Evolutionary conservation across 2,888 invertebrate genomes (phyloP), one percentile per base, ranked within the genome.

Genomic region (Clanis bilineata): DNA sequence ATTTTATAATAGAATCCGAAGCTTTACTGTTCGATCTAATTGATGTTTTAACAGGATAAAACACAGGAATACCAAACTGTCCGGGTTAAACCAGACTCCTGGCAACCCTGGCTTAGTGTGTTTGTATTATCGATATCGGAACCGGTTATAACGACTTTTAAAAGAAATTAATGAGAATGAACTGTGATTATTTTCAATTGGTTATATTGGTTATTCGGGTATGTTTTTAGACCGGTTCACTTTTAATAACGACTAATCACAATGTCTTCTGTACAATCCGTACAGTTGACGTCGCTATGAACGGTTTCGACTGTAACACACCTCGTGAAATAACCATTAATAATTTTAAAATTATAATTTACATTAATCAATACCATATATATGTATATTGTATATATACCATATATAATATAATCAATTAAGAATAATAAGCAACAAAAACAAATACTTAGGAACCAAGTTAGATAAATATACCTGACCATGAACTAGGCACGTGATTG

Each of bases 111-210:
- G 28, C 10, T 32, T 51, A 15, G 18, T 28, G 32, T 51, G 18
- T 15, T 25, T 7, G n/a, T 51, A 10, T 32, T 32, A 32, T 5
- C 18, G 3, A 28, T 28, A 51, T 28, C 47, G 47, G 47, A 51
- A 51, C 47, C 47, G 47, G 28, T 51, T 51, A 51, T 51, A 51
- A 51, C 47, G 47, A 51, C 51, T 51, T 18, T 9, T 10, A 32
- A 10, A n/a, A 4, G 28, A 18, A 51, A 28, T 7, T 18, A 3
- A 25, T 15, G 15, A 6, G 15, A 22, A 18, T 7, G 23, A 5
- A 18, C 12, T 12, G 2, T 9, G 18, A 10, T 10, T 18, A 21
- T 32, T 32, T 32, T 25, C 2, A 25, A 32, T 18, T 18, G 10
- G 15, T 4, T 10, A 4, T 9, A 18, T 4, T 10, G 15, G 4